Conservation (phyloP, 2,113 vertebrate genomes). For the Cnemophilus loriae region DNA sequence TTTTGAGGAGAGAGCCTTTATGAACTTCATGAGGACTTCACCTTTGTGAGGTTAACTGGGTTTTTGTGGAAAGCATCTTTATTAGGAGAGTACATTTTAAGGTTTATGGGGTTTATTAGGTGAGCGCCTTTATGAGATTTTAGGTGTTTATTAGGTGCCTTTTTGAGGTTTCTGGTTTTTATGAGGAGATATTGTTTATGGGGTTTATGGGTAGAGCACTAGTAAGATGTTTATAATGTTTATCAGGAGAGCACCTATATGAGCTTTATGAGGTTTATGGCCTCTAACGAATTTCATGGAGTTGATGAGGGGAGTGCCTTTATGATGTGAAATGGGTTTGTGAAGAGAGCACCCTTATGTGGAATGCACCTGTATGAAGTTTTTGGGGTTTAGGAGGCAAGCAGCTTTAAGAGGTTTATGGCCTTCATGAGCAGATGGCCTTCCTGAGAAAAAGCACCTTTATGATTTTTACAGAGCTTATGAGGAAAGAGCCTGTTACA, state of each 20-base stretch:
- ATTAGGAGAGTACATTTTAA: neutral
- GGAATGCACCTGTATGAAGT: neutral
- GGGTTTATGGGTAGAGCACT: neutral
- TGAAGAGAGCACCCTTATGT: neutral
- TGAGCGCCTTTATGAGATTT: neutral
- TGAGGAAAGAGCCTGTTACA: neutral
- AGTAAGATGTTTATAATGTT: neutral
- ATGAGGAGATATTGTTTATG: neutral
- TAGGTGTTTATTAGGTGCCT: neutral
- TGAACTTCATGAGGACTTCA: neutral
- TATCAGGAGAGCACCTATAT: neutral
- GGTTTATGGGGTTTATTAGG: neutral
- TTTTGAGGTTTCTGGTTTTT: neutral
- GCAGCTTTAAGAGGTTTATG: neutral
- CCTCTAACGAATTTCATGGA: neutral
- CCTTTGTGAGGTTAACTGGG: neutral
- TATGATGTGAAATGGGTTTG: neutral
- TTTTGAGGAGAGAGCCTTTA: neutral
- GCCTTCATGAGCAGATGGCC: neutral
- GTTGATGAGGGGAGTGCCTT: neutral
- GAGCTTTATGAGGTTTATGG: neutral
- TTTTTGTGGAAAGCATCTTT: neutral
- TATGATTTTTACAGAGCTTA: neutral
- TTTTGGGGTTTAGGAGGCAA: neutral
- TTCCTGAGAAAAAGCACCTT: neutral